Percentiles rank a stretch among this genome's conserved stretches.
These are phyloP conservation scores for Hemaris fuciformis DNA, from an alignment of 2,888 invertebrate species.

Conservation along the genomic window DNA sequence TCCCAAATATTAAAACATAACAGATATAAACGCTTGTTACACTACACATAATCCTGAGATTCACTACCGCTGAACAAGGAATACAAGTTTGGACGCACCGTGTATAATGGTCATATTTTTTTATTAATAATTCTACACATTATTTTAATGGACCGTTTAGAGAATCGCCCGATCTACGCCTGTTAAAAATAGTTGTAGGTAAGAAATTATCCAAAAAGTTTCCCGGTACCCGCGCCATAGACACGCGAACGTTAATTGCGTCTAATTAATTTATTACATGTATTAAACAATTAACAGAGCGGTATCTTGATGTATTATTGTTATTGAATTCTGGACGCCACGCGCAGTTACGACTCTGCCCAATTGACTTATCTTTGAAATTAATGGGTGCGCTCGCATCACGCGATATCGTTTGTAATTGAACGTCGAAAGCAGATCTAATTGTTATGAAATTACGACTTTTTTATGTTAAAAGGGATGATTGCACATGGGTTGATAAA, in stretches of 20 bases:
- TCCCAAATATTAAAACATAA: not conserved
- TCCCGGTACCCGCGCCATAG: slow-evolving; percentile 23
- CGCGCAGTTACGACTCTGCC: slow-evolving; percentile 51
- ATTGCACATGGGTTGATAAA: slow-evolving; percentile 1
- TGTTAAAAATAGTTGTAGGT: slow-evolving; percentile 16
- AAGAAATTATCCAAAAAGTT: slow-evolving; percentile 16
- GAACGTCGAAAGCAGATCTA: slow-evolving; percentile 51
- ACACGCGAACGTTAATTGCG: slow-evolving; percentile 75
- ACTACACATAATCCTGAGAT: not conserved
- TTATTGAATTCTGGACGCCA: slow-evolving; percentile 70
- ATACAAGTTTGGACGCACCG: slow-evolving; percentile 7
- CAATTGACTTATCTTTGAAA: slow-evolving; percentile 79
- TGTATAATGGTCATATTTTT: slow-evolving; percentile 8
- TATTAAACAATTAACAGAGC: slow-evolving; percentile 77
- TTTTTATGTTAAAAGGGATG: slow-evolving; percentile 15
- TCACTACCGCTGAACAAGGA: not conserved
- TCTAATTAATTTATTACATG: slow-evolving; percentile 80
- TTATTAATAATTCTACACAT: not conserved
- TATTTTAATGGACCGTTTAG: slow-evolving; percentile 9
- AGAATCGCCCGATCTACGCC: slow-evolving; percentile 9
- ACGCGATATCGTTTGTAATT: slow-evolving; percentile 67
- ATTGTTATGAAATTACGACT: slow-evolving; percentile 36
- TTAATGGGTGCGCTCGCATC: slow-evolving; percentile 67
- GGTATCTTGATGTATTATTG: slow-evolving; percentile 75
- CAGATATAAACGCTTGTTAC: not conserved